These are phyloP conservation scores for Ferdinandea cuprea DNA, from an alignment of 2,888 invertebrate species.

Conservation along the genomic window DNA sequence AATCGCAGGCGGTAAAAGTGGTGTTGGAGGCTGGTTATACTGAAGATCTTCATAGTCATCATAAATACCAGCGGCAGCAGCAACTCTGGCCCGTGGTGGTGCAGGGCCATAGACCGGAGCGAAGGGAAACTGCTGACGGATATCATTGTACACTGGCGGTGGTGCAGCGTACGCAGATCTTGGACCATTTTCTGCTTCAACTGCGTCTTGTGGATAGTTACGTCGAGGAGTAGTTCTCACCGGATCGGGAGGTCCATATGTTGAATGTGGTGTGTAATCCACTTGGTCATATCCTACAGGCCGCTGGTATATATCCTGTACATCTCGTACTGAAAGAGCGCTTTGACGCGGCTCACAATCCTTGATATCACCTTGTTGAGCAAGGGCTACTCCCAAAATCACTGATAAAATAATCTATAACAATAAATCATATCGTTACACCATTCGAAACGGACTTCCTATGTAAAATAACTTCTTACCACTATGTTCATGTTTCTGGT, in stretches of 20 bases:
- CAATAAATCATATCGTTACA: background rate
- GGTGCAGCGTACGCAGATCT: conserved; percentile 3
- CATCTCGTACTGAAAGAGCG: conserved; percentile 37
- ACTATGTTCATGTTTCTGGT: conserved; percentile 60
- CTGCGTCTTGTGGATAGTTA: conserved; percentile 42
- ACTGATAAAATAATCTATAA: conserved; percentile 37
- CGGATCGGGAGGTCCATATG: conserved; percentile 63
- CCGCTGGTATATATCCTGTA: conserved; percentile 54
- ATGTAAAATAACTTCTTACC: conserved; percentile 25
- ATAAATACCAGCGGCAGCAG: conserved; percentile 65
- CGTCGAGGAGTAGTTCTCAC: conserved; percentile 26
- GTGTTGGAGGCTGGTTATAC: conserved; percentile 33
- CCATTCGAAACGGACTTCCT: background rate
- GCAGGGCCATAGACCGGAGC: conserved; percentile 61
- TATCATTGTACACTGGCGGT: conserved; percentile 34
- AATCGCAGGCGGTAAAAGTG: background rate
- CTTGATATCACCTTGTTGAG: conserved; percentile 38
- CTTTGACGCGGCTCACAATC: conserved; percentile 55
- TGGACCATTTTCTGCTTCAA: conserved; percentile 36
- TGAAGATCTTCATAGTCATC: conserved; percentile 61
- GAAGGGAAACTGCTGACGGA: conserved; percentile 39
- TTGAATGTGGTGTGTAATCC: conserved; percentile 51
- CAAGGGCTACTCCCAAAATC: conserved; percentile 36
- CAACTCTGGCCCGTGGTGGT: conserved; percentile 54
- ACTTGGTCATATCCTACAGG: conserved; percentile 35